Base-by-base conservation (phyloP, 2,888 invertebrate genomes). In the Antheraea yamamai region DNA sequence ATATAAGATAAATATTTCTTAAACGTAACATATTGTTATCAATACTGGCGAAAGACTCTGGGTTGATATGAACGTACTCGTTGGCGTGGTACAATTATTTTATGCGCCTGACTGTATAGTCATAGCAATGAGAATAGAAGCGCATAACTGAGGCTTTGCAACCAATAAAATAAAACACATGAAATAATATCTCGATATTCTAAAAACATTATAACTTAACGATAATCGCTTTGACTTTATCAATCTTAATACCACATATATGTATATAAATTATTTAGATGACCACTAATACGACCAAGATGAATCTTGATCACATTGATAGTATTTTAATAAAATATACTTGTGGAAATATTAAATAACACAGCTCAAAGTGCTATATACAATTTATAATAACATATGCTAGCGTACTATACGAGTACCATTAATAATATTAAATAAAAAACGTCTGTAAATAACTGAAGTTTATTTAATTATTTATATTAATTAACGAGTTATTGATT, bases 71-170 rank as follows among this genome's bases (percentile, higher is more conserved):
- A 64, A 12, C 20, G 35, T 2, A 2, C 18, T 26, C 30, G 66
- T 52, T 47, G 47, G 14, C 35, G 35, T 18, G 18, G 68, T n/a
- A 66, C 39, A 70, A 70, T 70, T 20, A 12, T 39, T 30, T 1
- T 39, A 70, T n/a, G 39, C 70, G 70, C 70, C 70, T 70, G 70
- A 8, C 39, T n/a, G 6, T 70, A n/a, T 39, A n/a, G 20, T n/a
- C 39, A 70, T 70, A 70, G 70, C 70, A 70, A 70, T 16, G 12
- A 20, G 6, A 39, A 2, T 39, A 39, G 39, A 70, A 70, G 39
- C 39, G n/a, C 70, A n/a, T 39, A 70, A 70, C 70, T 39, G 39
- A 20, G 39, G 20, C 39, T 39, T 70, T 70, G 70, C 70, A 39
- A 39, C 39, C 18, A 20, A 4, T n/a, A n/a, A n/a, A n/a, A n/a